Evolutionary conservation across 1,140 invertebrate genomes (phyloP), one percentile per base, ranked within the genome.

Genomic region (Cheumatopsyche charites): DNA sequence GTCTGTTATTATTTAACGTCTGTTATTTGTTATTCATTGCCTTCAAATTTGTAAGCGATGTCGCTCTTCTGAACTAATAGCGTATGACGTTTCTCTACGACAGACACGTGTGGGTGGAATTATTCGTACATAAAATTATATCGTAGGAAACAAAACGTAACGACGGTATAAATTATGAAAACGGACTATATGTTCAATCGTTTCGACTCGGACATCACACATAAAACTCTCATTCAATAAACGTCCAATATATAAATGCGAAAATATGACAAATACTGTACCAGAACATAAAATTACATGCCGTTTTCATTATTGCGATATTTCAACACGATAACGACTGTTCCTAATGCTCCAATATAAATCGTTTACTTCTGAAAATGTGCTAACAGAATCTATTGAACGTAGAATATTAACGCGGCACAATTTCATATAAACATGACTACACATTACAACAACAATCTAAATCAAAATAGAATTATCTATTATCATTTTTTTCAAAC

Each of bases 131-230:
- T 63, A 63, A 63, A 63, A 63, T 21, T 41, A 42, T 42, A 63
- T 63, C 62, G 41, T 63, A 15, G 62, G 41, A 43, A 63, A 63
- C 29, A 63, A 63, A 63, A 63, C 41, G 62, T 63, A 63, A 63
- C 62, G 62, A 63, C 62, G n/a, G 15, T 25, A 63, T 63, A 63
- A 63, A 63, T 63, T 43, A 42, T 23, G 29, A 63, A 41, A 63
- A 42, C 62, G n/a, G n/a, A 58, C 55, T 58, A 19, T 58, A 26
- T 58, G 23, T 58, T 26, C 23, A 26, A 58, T 58, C 55, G 2
- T 21, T 25, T 23, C 21, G 21, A 58, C 55, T 21, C 23, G 23
- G 21, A 58, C 55, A 58, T 36, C 13, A 58, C 13, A 58, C 47
- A 26, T 58, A 26, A 58, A 58, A 58, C 12, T 58, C 55, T 58